A percentile compares a stretch with the other conserved stretches of the same genome.
These are phyloP conservation scores for Spheniscus humboldti DNA, from an alignment of 2,797 vertebrate genomes.

Conservation along the genomic window DNA sequence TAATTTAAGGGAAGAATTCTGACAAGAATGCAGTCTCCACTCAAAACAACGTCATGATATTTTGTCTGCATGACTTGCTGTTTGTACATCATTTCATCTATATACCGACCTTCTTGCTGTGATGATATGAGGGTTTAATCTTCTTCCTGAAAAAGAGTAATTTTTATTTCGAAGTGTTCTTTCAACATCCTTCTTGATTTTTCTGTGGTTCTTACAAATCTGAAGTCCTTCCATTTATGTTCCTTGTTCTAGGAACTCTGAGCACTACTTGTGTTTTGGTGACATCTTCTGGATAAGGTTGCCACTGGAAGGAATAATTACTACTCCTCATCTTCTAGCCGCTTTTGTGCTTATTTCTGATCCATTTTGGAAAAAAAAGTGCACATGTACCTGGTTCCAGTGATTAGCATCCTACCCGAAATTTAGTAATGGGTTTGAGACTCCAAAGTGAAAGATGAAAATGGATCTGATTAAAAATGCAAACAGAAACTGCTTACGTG, in stretches of 20 bases:
- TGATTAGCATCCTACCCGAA: background rate
- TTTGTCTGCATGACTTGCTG: background rate
- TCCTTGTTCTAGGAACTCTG: background rate
- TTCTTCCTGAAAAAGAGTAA: background rate
- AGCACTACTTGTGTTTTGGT: conserved; percentile 47
- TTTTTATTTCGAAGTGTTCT: background rate
- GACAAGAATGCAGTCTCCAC: background rate
- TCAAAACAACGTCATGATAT: background rate
- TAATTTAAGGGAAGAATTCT: background rate
- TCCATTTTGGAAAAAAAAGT: background rate
- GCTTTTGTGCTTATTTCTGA: background rate
- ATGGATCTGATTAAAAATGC: background rate
- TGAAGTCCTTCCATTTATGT: background rate
- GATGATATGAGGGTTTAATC: background rate
- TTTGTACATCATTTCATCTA: background rate
- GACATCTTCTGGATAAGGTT: conserved; percentile 67
- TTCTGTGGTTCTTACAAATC: background rate
- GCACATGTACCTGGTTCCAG: background rate
- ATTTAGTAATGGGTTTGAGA: background rate
- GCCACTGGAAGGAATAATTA: background rate
- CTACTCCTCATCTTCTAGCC: background rate
- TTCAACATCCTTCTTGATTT: background rate
- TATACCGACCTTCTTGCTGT: background rate
- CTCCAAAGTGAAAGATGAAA: background rate
- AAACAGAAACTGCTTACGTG: background rate